phyloP scores from a whole-genome alignment of 2,888 invertebrate genomes.

The Leuctra nigra region DNA sequence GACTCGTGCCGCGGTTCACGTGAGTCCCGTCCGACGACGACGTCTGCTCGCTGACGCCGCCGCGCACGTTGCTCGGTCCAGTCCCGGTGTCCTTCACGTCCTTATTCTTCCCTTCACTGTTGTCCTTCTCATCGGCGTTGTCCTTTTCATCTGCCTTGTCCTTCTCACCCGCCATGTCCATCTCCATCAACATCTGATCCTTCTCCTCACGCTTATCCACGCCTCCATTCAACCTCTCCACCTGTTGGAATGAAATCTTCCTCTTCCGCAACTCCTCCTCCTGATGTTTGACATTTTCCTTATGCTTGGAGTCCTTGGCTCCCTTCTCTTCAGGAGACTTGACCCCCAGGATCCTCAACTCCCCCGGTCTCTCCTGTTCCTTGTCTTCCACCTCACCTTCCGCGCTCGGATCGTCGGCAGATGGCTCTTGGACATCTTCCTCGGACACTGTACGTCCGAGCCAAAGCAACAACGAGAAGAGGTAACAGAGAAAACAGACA shows the following conservation, averaged over 20 bases:
- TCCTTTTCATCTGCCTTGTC: constrained; percentile 11
- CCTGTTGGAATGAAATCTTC: constrained; percentile 27
- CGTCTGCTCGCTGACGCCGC: constrained; percentile 4
- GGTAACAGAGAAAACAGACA: constrained; percentile 23
- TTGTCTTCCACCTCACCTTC: constrained; percentile 29
- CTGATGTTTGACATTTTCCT: constrained; percentile 32
- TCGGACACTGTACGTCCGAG: no score
- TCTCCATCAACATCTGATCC: constrained; percentile 35
- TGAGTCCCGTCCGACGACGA: constrained; percentile 27
- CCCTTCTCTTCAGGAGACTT: constrained; percentile 34
- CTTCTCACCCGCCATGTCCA: constrained; percentile 19
- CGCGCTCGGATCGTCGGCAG: constrained; percentile 27
- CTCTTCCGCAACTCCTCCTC: constrained; percentile 15
- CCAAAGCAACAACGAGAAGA: constrained; percentile 3
- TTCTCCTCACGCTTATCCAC: constrained; percentile 43
- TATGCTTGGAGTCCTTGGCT: constrained; percentile 33
- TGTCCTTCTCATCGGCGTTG: constrained; percentile 35
- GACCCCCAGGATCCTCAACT: constrained; percentile 20
- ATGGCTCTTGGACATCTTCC: no score
- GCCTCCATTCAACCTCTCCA: constrained; percentile 32
- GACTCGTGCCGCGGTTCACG: constrained; percentile 41
- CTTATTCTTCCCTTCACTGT: constrained; percentile 31
- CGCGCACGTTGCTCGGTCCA: neutral
- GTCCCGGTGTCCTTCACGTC: constrained; percentile 13
- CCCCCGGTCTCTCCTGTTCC: constrained; percentile 24